Conservation (phyloP, 1,140 invertebrate genomes). For the Cepaea nemoralis region DNA sequence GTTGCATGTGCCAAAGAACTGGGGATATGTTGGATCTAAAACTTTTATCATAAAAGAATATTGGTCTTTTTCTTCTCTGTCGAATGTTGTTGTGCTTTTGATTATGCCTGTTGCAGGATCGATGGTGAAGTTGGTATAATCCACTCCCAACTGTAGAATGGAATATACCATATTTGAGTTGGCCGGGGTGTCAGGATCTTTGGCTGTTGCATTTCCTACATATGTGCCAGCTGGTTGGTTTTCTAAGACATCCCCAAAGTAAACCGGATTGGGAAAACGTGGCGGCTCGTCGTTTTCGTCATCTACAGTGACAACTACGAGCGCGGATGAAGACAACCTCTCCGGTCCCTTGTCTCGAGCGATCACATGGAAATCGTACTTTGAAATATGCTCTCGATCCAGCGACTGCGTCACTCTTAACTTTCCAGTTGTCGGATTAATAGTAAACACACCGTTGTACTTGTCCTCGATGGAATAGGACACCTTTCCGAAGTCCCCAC, state of each 20-base stretch:
- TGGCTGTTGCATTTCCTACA: constrained; percentile 44
- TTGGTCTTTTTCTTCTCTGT: constrained; percentile 48
- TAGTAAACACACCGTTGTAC: constrained; percentile 68
- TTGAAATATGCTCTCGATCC: constrained; percentile 52
- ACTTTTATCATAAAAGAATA: constrained; percentile 53
- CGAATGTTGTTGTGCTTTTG: constrained; percentile 43
- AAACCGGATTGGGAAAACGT: constrained; percentile 38
- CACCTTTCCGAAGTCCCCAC: constrained; percentile 42
- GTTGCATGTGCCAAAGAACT: constrained; percentile 49
- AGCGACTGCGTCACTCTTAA: constrained; percentile 49
- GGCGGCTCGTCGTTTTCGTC: constrained; percentile 52
- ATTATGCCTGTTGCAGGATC: constrained; percentile 48
- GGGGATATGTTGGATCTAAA: constrained; percentile 43
- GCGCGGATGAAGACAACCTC: constrained; percentile 33
- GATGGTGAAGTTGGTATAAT: constrained; percentile 45
- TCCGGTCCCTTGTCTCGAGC: constrained; percentile 53
- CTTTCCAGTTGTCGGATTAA: constrained; percentile 52
- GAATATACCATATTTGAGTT: constrained; percentile 37
- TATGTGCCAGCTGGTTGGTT: constrained; percentile 42
- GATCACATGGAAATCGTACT: constrained; percentile 57
- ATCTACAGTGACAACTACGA: constrained; percentile 42
- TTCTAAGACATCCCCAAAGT: constrained; percentile 44
- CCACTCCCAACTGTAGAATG: constrained; percentile 23
- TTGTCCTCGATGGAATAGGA: constrained; percentile 41
- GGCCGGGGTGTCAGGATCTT: constrained; percentile 38